Evolutionary conservation across 2,113 vertebrate genomes (phyloP), one percentile per base, ranked within the genome.

Genomic region (Chamaetylas fuelleborni): DNA sequence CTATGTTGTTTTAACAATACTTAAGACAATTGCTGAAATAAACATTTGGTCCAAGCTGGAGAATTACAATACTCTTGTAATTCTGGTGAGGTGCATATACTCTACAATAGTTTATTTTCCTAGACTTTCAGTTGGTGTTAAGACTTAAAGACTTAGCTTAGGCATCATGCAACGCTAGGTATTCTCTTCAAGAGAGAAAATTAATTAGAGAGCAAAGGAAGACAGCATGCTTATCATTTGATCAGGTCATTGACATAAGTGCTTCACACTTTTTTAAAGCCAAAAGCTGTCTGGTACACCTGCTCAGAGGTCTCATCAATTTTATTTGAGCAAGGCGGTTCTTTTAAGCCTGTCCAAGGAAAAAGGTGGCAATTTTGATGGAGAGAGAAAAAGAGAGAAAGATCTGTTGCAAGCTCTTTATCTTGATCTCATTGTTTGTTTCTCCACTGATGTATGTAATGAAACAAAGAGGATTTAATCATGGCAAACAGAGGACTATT

Each of bases 381-480:
- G 40, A 67, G 58, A 95, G 64, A 56, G 58, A 79, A 95, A 96
- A 81, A 91, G 96, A 96, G 94, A 95, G 88, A 96, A 93, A 97
- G 95, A 95, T 93, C 92, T 88, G 95, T 97, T 97, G 77, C 70
- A 26, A 96, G 92, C 80, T 91, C 97, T 97, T 98, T 98, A 98
- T 98, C 98, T 98, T 93, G 95, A 98, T 96, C 96, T 92, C 86
- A 58, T 82, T 97, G 98, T 98, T 98, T 98, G 98, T 97, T 98
- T 98, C 98, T 95, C 14, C 90, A 95, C 92, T 95, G 96, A 96
- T 95, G 97, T 98, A 92, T 97, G 95, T 97, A 98, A 98, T 94
- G 97, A 98, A 98, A 98, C 98, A 98, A 98, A 98, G 97, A 97
- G 98, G 98, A 97, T 97, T 98, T 98, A 98, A 97, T 98, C 88